Evolutionary conservation across 2,797 vertebrate species (phyloP), one percentile per base, ranked within the genome.

Genomic region (Pangasius krempfi): DNA sequence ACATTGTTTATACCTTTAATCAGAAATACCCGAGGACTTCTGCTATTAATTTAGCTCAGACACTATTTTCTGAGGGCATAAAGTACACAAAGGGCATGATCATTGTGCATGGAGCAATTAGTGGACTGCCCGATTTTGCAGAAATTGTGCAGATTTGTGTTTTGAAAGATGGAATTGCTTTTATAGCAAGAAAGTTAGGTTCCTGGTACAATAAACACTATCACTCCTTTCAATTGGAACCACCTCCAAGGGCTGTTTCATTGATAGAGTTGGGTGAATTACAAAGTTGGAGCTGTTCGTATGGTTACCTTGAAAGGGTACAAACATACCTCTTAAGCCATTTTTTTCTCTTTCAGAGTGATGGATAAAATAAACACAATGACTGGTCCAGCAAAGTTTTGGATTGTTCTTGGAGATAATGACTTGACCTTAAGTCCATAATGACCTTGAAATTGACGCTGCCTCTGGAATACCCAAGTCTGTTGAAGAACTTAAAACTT

Each of bases 151-250:
- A 89, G 73, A 89, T 91, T 20, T 89, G 83, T 79, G 80, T 91
- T 84, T 52, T 92, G 47, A 54, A 90, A 16, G 80, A 89, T 62
- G 85, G 33, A 62, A 14, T 81, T 22, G 86, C 76, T 88, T 90
- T 91, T 54, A 82, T 90, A 60, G 58, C 66, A 37, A 91, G 82
- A 89, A 70, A 73, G n/a, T 40, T 90, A 87, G 85, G 62, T 90
- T 87, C 89, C 30, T 90, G 89, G 81, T 91, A 89, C 87, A 86
- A 86, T n/a, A 78, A 91, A 78, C 85, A 89, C 60, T 91, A 78
- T 75, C 66, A 88, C 86, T 85, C 90, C 66, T 90, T 85, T 89
- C n/a, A 91, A 66, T 7, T 84, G 16, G 25, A 76, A 13, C 47
- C 2, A 16, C 10, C 9, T 73, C 6, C 18, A 44, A 73, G 33